A percentile compares a stretch with the other conserved stretches of the same genome.
Evolutionary conservation across 2,888 invertebrate genomes (phyloP).

Genomic region (Drosophila robusta): DNA sequence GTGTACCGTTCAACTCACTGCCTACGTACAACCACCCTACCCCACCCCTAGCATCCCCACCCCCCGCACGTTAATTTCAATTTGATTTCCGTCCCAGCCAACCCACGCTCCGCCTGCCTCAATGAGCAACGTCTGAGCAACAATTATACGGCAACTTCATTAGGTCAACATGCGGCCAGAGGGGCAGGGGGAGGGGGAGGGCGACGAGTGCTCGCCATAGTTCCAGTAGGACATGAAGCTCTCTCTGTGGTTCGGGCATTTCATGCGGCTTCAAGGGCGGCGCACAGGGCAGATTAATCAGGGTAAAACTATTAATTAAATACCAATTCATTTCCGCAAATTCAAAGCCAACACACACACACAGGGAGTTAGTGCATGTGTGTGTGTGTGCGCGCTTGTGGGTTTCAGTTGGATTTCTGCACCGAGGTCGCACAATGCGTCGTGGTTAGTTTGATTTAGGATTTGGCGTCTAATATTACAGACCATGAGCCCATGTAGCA

Average conservation of each 20-base stretch:
- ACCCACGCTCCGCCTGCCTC: slow-evolving; percentile 15
- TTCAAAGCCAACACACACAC: slow-evolving; percentile 63
- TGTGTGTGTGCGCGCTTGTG: slow-evolving; percentile 32
- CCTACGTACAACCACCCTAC: neutral
- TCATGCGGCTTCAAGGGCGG: slow-evolving; percentile 51
- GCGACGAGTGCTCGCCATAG: slow-evolving; percentile 33
- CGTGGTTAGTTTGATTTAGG: slow-evolving; percentile 67
- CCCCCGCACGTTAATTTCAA: slow-evolving; percentile 82
- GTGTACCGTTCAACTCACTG: slow-evolving; percentile 23
- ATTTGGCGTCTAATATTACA: slow-evolving; percentile 41
- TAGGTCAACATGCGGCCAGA: slow-evolving; percentile 81
- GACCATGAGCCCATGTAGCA: slow-evolving; percentile 14
- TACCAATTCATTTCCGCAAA: slow-evolving; percentile 84
- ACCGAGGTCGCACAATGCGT: slow-evolving; percentile 41
- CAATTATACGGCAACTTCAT: slow-evolving; percentile 83
- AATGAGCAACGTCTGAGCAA: slow-evolving; percentile 68
- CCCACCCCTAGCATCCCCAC: neutral
- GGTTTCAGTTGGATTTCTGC: slow-evolving; percentile 51
- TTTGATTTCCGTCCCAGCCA: slow-evolving; percentile 80
- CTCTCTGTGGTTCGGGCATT: slow-evolving; percentile 31
- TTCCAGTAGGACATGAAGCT: slow-evolving; percentile 20
- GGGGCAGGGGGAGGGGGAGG: neutral
- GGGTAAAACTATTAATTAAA: slow-evolving; percentile 85
- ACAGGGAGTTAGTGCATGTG: slow-evolving; percentile 11
- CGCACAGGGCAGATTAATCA: slow-evolving; percentile 81